Percentiles rank a stretch among this genome's conserved stretches.
Evolutionary conservation across 2,888 invertebrate genomes (phyloP).

Genomic region (Clistopyga incitator): DNA sequence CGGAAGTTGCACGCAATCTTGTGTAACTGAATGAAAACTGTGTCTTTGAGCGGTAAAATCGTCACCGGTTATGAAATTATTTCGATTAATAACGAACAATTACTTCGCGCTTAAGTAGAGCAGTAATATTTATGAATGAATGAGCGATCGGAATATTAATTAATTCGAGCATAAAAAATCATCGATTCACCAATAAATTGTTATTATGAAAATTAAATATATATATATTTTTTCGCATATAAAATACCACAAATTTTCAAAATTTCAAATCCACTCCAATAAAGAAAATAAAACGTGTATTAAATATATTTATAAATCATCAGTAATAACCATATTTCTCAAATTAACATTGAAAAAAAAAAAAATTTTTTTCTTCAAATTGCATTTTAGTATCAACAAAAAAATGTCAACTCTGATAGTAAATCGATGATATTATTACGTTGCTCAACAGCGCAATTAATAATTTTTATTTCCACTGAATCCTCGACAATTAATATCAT

Average conservation of each 20-base stretch:
- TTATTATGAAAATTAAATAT: too few relatives aligned
- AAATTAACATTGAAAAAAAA: too few relatives aligned
- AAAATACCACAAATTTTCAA: too few relatives aligned
- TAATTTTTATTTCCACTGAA: background rate
- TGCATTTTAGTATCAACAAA: too few relatives aligned
- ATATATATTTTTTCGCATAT: too few relatives aligned
- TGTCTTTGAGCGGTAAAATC: constrained; percentile 38
- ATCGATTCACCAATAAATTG: too few relatives aligned
- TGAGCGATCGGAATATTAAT: background rate
- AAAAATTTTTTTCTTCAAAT: too few relatives aligned
- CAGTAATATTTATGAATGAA: background rate
- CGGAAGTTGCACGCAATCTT: constrained; percentile 61
- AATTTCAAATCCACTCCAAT: too few relatives aligned
- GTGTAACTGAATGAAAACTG: constrained; percentile 59
- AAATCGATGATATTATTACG: background rate
- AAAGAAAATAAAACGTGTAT: too few relatives aligned
- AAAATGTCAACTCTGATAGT: background rate
- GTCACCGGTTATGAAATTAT: background rate
- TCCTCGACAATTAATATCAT: background rate
- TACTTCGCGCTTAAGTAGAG: background rate
- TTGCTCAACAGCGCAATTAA: background rate
- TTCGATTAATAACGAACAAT: constrained; percentile 38
- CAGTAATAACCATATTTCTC: too few relatives aligned
- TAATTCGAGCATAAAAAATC: too few relatives aligned
- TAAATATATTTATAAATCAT: too few relatives aligned